A percentile compares a stretch with the other conserved stretches of the same genome.
Conservation (phyloP, 2,113 vertebrate genomes). For the Gnathonemus echidnorhynchus region DNA sequence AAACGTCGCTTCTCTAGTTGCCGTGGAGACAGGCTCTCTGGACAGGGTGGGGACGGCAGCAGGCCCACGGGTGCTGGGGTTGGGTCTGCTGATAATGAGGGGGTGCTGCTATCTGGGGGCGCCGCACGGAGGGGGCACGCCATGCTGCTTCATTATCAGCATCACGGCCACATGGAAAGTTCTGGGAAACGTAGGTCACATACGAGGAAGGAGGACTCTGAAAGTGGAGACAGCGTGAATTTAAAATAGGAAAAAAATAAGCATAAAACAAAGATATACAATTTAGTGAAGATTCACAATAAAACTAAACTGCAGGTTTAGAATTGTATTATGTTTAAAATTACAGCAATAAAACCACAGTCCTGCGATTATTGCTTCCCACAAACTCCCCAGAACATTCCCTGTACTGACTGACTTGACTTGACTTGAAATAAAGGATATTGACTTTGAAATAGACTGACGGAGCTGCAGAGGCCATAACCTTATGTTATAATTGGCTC, state of each 20-base stretch:
- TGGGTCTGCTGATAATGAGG: slow-evolving; percentile 55
- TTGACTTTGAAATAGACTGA: not conserved
- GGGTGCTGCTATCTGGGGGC: slow-evolving; percentile 44
- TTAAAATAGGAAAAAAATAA: not conserved
- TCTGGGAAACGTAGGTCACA: slow-evolving; percentile 29
- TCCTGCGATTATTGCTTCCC: not conserved
- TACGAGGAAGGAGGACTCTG: slow-evolving; percentile 35
- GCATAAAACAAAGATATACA: not conserved
- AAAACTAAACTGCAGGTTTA: not conserved
- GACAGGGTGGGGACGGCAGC: slow-evolving; percentile 48
- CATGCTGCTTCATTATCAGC: slow-evolving; percentile 48
- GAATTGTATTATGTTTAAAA: not conserved
- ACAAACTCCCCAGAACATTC: not conserved
- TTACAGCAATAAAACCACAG: not conserved
- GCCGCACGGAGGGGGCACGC: slow-evolving; percentile 19
- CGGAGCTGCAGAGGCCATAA: not conserved
- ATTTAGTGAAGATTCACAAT: not conserved
- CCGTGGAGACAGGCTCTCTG: slow-evolving; percentile 35
- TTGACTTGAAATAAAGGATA: not conserved
- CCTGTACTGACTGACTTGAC: not conserved
- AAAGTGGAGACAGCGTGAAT: not conserved
- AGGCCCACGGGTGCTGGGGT: slow-evolving; percentile 37
- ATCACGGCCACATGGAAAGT: slow-evolving; percentile 26
- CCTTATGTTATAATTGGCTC: not conserved
- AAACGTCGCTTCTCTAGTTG: slow-evolving; percentile 16